Base-by-base conservation (phyloP, 64 coral and sea anemone genomes). In the Montipora capricornis region DNA sequence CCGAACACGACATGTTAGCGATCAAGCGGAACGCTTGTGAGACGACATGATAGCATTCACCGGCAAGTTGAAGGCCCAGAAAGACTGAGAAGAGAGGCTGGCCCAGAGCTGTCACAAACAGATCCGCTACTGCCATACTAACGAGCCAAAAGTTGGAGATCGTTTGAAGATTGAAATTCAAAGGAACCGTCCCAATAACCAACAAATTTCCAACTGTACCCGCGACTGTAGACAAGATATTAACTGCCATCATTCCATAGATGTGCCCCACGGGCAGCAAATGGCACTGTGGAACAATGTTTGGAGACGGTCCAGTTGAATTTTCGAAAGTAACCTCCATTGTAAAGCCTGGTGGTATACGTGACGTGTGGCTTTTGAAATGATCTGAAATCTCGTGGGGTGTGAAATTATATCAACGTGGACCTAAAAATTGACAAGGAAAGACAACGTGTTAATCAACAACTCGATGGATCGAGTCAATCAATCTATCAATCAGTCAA, bases 1-100 rank as follows among this genome's bases (percentile, higher is more conserved):
- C 96, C 0, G 96, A 89, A 52, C 96, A 97, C 9, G 96, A 97
- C 70, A 94, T 80, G 47, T 97, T 97, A 19, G 96, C 85, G 78
- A 93, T 76, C 59, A 97, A 47, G 15, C 96, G 93, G 55, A 97
- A 97, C 62, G 76, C 48, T 73, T 92, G 91, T 29, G 94, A 93
- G 4, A 95, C 87, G 12, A 69, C 76, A 6, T 83, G 14, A 17
- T 61, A 5, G 70, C 96, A 97, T 8, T 70, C 79, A 8, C 74
- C 89, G 17, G 15, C 61, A 8, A 88, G 26, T 26, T 89, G 70
- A 14, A 79, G 89, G 49, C 93, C 73, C n/a, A 97, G 79, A 50
- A 92, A 97, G 0, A 49, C 59, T 14, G 88, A 84, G 44, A 97
- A 90, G 24, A 97, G 77, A 14, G 93, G 96, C 51, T 97, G 96